These are phyloP conservation scores for Anguilla anguilla DNA, from an alignment of 2,797 vertebrate species.

Conservation along the genomic window DNA sequence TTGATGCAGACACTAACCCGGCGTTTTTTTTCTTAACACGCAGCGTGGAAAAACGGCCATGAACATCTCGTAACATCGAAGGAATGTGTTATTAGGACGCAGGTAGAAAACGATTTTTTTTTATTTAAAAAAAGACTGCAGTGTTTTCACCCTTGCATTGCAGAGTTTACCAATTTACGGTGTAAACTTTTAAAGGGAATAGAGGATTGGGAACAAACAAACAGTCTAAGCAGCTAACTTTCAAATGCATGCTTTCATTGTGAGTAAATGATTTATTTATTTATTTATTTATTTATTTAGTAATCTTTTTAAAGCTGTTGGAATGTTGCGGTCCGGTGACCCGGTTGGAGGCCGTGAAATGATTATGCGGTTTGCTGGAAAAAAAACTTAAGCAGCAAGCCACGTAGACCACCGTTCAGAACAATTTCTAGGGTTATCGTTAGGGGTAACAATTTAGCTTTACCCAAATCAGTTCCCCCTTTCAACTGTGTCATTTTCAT, in stretches of 20 bases:
- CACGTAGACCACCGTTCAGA: background rate
- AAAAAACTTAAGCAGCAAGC: background rate
- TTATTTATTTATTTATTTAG: background rate
- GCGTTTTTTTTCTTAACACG: background rate
- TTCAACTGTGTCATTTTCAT: background rate
- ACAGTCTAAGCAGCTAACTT: background rate
- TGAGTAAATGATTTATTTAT: background rate
- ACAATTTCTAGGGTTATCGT: background rate
- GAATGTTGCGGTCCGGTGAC: background rate
- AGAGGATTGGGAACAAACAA: background rate
- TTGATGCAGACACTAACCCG: background rate
- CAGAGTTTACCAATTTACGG: background rate
- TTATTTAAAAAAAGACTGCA: background rate
- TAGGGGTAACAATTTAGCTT: background rate
- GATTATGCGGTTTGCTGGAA: background rate
- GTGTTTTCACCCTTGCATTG: background rate
- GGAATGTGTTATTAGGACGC: background rate
- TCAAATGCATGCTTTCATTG: background rate
- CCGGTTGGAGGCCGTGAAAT: background rate
- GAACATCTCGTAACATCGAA: background rate
- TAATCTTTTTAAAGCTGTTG: conserved; percentile 17
- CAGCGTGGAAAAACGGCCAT: background rate
- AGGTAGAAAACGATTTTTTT: background rate
- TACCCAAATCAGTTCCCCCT: background rate
- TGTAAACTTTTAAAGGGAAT: background rate